A percentile compares a stretch with the other conserved stretches of the same genome.
phyloP scores from a whole-genome alignment of 2,888 invertebrate species.

The Aphrophora alni region DNA sequence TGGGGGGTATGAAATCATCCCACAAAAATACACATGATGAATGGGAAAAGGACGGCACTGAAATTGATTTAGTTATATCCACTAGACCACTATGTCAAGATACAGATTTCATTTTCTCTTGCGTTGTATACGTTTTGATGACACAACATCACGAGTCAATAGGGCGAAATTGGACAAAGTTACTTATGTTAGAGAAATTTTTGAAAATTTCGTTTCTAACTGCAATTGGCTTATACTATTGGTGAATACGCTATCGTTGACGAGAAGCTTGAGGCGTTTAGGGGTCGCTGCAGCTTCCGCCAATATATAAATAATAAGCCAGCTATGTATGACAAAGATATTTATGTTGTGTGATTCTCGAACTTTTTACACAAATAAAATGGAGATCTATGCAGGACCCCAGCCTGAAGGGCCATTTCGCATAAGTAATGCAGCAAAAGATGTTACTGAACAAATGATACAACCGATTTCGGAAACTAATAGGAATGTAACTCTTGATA shows the following conservation, averaged over 20 bases:
- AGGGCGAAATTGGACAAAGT: slow-evolving; percentile 30
- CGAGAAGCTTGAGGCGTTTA: slow-evolving; percentile 31
- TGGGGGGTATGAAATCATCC: background rate
- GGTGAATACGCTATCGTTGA: slow-evolving; percentile 32
- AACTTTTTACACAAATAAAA: slow-evolving; percentile 29
- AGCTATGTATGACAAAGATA: background rate
- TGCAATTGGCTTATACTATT: slow-evolving; percentile 20
- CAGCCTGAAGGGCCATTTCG: slow-evolving; percentile 23
- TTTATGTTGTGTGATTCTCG: slow-evolving; percentile 27
- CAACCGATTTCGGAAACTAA: slow-evolving; percentile 7
- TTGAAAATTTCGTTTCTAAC: slow-evolving; percentile 23
- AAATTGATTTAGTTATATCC: slow-evolving; percentile 9
- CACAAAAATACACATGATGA: background rate
- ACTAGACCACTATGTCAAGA: background rate
- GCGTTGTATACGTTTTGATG: slow-evolving; percentile 27
- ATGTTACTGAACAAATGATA: background rate
- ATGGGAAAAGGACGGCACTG: slow-evolving; percentile 7
- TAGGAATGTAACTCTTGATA: slow-evolving; percentile 27
- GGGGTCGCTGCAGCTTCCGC: slow-evolving; percentile 33
- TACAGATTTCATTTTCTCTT: slow-evolving; percentile 23
- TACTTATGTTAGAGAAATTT: slow-evolving; percentile 34
- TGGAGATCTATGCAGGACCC: slow-evolving; percentile 21
- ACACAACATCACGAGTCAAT: slow-evolving; percentile 7
- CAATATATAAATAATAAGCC: too few relatives aligned
- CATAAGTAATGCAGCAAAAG: background rate